A percentile compares a stretch with the other conserved stretches of the same genome.
These are phyloP conservation scores for Chascanopsetta lugubris DNA, from an alignment of 2,113 vertebrate species.

Conservation along the genomic window DNA sequence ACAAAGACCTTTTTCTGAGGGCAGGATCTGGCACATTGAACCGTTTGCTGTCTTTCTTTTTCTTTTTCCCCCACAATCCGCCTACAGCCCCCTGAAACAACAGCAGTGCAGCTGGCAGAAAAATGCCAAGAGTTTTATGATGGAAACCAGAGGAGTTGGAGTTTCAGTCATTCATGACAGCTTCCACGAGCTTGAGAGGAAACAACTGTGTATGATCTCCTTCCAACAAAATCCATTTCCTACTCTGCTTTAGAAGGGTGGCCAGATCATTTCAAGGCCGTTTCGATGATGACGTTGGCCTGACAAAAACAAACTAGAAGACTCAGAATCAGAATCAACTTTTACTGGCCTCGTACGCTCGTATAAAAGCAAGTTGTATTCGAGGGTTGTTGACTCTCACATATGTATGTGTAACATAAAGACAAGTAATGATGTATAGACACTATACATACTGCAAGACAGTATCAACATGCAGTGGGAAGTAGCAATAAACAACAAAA, in stretches of 20 bases:
- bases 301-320: background rate
- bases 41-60: background rate
- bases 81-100: constrained; percentile 17
- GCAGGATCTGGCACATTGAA: background rate
- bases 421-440: too few species aligned
- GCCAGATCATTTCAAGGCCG: background rate
- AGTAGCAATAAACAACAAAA: too few species aligned
- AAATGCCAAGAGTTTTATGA: constrained; percentile 14
- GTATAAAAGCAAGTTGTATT: too few species aligned
- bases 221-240: background rate
- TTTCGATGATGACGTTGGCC: background rate
- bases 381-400: too few species aligned
- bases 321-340: too few species aligned
- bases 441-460: too few species aligned
- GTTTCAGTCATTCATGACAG: constrained; percentile 14
- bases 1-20: constrained; percentile 2
- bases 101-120: constrained; percentile 15
- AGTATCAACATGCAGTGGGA: too few species aligned
- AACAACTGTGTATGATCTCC: background rate
- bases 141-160: constrained; percentile 4
- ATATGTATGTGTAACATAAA: too few species aligned
- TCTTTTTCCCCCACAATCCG: constrained; percentile 8
- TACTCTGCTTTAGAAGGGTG: constrained; percentile 1
- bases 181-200: background rate
- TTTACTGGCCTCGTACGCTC: too few species aligned